Evolutionary conservation across 1,140 invertebrate genomes (phyloP).

Genomic region (Drosophila pruinosa): DNA sequence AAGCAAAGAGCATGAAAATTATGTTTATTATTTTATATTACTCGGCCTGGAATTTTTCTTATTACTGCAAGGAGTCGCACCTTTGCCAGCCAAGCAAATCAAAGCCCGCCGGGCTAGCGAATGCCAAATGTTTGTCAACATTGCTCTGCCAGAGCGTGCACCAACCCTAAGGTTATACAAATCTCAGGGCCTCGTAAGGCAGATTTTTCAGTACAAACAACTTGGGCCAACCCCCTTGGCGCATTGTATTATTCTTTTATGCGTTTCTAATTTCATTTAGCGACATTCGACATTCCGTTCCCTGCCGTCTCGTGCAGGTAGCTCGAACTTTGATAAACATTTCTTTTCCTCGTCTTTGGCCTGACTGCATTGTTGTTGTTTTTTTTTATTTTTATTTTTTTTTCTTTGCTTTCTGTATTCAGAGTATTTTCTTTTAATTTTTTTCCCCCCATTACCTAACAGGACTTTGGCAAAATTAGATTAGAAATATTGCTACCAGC

Average conservation of each 20-base stretch:
- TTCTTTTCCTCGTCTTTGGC: constrained; percentile 49
- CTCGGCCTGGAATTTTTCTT: constrained; percentile 56
- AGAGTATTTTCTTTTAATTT: constrained; percentile 54
- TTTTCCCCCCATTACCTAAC: constrained; percentile 19
- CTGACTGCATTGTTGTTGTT: constrained; percentile 65
- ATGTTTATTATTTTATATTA: constrained; percentile 77
- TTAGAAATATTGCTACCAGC: constrained; percentile 80
- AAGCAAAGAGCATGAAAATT: constrained; percentile 61
- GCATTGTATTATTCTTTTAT: constrained; percentile 76
- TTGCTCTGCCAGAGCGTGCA: constrained; percentile 17
- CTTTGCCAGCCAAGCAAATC: constrained; percentile 49
- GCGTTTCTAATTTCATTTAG: constrained; percentile 81
- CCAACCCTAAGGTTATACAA: constrained; percentile 18
- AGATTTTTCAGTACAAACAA: constrained; percentile 11
- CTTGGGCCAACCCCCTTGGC: constrained; percentile 45
- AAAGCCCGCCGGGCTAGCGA: constrained; percentile 56
- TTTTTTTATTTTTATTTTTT: constrained; percentile 75
- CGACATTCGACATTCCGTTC: constrained; percentile 68
- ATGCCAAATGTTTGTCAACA: constrained; percentile 66
- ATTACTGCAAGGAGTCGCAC: constrained; percentile 51
- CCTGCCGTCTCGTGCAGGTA: background rate
- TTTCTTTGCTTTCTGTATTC: constrained; percentile 44
- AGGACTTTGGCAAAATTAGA: constrained; percentile 73
- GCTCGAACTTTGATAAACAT: constrained; percentile 68
- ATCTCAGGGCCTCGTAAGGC: constrained; percentile 17